phyloP scores from a whole-genome alignment of 2,797 vertebrate genomes.

The Gallinago solitaria region DNA sequence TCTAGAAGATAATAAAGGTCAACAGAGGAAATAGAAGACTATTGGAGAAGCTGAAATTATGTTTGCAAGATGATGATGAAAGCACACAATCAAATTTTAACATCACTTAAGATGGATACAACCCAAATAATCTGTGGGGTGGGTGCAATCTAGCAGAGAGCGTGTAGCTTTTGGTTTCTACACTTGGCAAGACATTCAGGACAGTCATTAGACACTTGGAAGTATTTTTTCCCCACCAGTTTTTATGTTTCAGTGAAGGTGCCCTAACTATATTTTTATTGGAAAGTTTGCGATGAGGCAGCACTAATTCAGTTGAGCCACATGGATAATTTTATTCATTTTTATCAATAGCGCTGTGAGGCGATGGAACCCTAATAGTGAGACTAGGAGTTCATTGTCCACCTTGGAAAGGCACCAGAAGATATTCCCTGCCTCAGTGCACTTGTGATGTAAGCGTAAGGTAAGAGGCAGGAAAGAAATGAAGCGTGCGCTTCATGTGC shows the following conservation, averaged over 20 bases:
- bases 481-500: neutral
- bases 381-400: neutral
- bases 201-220: neutral
- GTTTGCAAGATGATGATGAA: neutral
- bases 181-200: neutral
- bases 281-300: slow-evolving; percentile 46
- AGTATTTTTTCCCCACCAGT: neutral
- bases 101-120: neutral
- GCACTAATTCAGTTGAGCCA: slow-evolving; percentile 32
- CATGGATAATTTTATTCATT: slow-evolving; percentile 34
- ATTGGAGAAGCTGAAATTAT: neutral
- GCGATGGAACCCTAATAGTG: neutral
- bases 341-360: slow-evolving; percentile 15
- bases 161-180: neutral
- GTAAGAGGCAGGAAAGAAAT: neutral
- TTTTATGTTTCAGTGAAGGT: slow-evolving; percentile 21
- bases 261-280: slow-evolving; percentile 44
- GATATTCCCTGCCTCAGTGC: neutral
- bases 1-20: neutral
- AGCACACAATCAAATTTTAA: neutral
- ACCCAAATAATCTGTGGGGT: neutral
- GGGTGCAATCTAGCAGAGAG: neutral
- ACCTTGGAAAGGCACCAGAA: neutral
- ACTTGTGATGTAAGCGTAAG: neutral
- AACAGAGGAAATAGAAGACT: neutral